Percentiles rank a stretch among this genome's conserved stretches.
These are phyloP conservation scores for Alauda arvensis DNA, from an alignment of 2,797 vertebrate species.

Conservation along the genomic window DNA sequence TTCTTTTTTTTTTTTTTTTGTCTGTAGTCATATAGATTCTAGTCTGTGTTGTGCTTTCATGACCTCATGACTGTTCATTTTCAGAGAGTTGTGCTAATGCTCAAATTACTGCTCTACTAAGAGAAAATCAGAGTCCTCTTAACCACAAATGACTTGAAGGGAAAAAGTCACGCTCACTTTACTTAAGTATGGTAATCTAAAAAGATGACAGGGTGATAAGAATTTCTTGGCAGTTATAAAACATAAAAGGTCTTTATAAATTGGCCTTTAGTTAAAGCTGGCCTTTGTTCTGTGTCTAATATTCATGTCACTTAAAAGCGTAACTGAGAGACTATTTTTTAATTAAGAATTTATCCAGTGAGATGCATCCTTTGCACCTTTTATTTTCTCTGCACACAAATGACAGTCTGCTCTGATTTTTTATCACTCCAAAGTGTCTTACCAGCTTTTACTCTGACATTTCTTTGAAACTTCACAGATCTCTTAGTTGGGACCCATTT, in stretches of 20 bases:
- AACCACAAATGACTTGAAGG: background rate
- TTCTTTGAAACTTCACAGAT: background rate
- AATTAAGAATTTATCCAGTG: background rate
- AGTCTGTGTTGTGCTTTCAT: background rate
- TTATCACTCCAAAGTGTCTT: background rate
- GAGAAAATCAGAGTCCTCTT: background rate
- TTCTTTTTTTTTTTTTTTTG: background rate
- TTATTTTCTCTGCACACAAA: background rate
- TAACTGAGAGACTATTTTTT: background rate
- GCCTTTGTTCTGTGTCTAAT: background rate
- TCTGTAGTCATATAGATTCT: background rate
- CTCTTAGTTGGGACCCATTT: background rate
- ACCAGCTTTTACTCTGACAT: background rate
- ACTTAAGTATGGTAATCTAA: background rate
- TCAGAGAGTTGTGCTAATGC: background rate
- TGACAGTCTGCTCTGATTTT: background rate
- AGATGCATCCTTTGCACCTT: fast-evolving
- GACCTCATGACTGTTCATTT: background rate
- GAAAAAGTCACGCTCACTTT: background rate
- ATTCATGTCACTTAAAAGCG: background rate
- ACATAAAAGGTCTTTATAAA: background rate
- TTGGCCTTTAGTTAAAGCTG: background rate
- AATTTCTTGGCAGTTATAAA: background rate
- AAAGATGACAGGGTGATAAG: background rate
- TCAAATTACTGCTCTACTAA: background rate